Conservation (phyloP, 1,140 invertebrate genomes). For the Drosophila chauvacae region DNA sequence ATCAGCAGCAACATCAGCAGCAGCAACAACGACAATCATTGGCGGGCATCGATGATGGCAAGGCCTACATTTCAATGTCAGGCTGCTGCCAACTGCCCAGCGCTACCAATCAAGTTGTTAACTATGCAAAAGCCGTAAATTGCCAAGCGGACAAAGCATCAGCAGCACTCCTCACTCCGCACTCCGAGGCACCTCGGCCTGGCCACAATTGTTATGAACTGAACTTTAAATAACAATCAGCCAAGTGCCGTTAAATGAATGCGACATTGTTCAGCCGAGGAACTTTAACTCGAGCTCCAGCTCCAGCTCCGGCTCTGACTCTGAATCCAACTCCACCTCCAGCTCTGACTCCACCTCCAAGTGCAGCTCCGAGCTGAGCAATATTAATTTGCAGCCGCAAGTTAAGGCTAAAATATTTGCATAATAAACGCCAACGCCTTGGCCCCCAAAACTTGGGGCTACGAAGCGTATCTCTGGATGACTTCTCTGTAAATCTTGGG, state of each 20-base stretch:
- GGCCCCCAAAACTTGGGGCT: conserved; percentile 33
- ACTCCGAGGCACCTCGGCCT: background rate
- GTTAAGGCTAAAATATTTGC: conserved; percentile 81
- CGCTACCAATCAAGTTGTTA: conserved; percentile 81
- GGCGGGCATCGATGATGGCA: conserved; percentile 75
- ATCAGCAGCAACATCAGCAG: conserved; percentile 23
- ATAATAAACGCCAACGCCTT: conserved; percentile 81
- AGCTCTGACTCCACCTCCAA: conserved; percentile 15
- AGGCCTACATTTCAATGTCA: conserved; percentile 82
- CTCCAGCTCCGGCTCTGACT: conserved; percentile 4
- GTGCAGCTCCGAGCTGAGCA: conserved; percentile 44
- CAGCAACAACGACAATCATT: conserved; percentile 68
- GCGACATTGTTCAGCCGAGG: conserved; percentile 64
- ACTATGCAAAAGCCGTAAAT: conserved; percentile 78
- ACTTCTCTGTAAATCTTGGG: conserved; percentile 31
- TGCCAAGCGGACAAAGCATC: conserved; percentile 60
- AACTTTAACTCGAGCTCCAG: conserved; percentile 18
- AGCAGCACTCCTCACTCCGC: conserved; percentile 15
- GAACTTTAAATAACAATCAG: conserved; percentile 82
- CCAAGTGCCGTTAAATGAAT: conserved; percentile 82
- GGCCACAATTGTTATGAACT: conserved; percentile 77
- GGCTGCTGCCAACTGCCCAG: conserved; percentile 68
- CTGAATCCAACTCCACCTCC: background rate
- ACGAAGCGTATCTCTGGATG: conserved; percentile 15
- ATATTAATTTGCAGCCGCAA: conserved; percentile 74